phyloP scores from a whole-genome alignment of 1,140 invertebrate species.

The Cydia pomonella region DNA sequence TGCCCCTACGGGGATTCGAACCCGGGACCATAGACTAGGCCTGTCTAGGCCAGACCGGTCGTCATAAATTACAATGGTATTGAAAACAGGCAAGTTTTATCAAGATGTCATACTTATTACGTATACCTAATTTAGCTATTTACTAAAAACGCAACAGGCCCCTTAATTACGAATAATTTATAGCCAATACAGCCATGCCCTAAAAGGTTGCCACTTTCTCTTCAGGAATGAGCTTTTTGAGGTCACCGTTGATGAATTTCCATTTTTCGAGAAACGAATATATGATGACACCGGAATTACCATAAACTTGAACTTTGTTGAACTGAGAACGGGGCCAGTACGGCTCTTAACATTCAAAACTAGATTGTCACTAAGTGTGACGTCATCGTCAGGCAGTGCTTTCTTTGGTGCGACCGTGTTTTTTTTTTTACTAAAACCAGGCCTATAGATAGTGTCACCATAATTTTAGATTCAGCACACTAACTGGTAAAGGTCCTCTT shows the following conservation, averaged over 20 bases:
- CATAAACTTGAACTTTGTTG: constrained; percentile 11
- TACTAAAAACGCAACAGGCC: background rate
- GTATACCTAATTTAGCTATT: background rate
- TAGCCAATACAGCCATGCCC: background rate
- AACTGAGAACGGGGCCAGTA: background rate
- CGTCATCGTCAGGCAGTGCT: too few relatives aligned
- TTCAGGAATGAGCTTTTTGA: background rate
- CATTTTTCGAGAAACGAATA: constrained; percentile 16
- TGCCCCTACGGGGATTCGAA: too few relatives aligned
- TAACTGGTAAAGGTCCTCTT: too few relatives aligned
- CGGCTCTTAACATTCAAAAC: background rate
- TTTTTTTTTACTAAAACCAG: too few relatives aligned
- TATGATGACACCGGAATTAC: constrained; percentile 3
- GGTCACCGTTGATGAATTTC: constrained; percentile 14
- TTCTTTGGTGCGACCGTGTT: too few relatives aligned
- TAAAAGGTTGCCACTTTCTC: constrained; percentile 1
- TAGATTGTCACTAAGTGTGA: background rate
- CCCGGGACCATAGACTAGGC: too few relatives aligned
- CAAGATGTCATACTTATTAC: background rate
- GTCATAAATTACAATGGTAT: too few relatives aligned
- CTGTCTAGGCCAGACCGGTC: too few relatives aligned
- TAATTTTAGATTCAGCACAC: too few relatives aligned
- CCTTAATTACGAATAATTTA: background rate
- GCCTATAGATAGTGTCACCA: too few relatives aligned
- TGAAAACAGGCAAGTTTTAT: too few relatives aligned